These are phyloP conservation scores for Dicaeum eximium DNA, from an alignment of 2,113 vertebrate species.

Conservation along the genomic window DNA sequence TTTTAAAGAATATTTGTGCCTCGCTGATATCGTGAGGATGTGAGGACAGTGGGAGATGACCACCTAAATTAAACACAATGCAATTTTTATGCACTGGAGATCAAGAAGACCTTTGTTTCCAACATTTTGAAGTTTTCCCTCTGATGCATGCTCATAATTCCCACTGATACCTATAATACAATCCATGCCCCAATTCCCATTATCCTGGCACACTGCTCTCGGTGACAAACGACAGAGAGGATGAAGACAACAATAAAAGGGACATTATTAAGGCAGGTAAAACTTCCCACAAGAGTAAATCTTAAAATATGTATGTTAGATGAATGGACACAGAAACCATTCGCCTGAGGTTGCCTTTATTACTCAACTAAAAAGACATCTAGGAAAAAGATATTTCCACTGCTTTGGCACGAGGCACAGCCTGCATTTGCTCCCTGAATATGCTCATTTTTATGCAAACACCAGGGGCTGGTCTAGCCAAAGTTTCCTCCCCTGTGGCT, in stretches of 20 bases:
- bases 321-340: neutral
- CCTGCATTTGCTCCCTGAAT: neutral
- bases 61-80: neutral
- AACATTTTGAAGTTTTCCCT: neutral
- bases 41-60: neutral
- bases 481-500: neutral
- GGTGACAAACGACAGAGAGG: neutral
- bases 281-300: neutral
- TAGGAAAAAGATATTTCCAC: neutral
- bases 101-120: neutral
- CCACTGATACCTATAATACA: neutral
- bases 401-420: neutral
- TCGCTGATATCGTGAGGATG: neutral
- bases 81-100: neutral
- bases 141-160: neutral
- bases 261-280: slow-evolving; percentile 5
- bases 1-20: neutral
- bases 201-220: neutral
- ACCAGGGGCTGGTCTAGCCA: neutral
- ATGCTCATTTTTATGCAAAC: neutral
- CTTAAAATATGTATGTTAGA: neutral
- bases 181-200: neutral
- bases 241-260: slow-evolving; percentile 11
- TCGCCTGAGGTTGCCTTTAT: neutral
- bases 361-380: neutral